These are phyloP conservation scores for Caenorhabditis sinica DNA, from an alignment of 2,888 invertebrate genomes.

Conservation along the genomic window DNA sequence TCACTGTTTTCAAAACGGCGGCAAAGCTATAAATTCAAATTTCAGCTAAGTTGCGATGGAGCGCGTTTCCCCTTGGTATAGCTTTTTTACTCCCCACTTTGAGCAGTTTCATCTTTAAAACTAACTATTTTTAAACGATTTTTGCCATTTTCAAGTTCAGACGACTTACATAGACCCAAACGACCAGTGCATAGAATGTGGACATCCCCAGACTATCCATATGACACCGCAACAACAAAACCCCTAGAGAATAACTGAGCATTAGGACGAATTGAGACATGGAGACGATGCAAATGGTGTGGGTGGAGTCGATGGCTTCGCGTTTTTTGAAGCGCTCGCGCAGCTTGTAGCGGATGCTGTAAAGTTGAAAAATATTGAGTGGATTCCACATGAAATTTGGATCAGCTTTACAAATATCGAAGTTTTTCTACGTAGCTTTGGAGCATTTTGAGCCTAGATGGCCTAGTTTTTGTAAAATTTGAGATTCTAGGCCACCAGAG, in stretches of 20 bases:
- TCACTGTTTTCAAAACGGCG: too few relatives aligned
- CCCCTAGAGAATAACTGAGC: slow-evolving; percentile 31
- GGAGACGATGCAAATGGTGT: slow-evolving; percentile 37
- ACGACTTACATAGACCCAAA: slow-evolving; percentile 56
- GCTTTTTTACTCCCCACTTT: too few relatives aligned
- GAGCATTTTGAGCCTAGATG: too few relatives aligned
- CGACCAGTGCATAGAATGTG: slow-evolving; percentile 4
- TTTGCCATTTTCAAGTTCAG: neutral
- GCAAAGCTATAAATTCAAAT: too few relatives aligned
- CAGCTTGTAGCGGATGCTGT: slow-evolving; percentile 46
- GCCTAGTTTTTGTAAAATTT: too few relatives aligned
- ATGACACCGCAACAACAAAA: neutral
- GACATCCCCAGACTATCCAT: neutral
- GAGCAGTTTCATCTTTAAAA: too few relatives aligned
- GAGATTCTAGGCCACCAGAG: too few relatives aligned
- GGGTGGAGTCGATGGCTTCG: slow-evolving; percentile 45
- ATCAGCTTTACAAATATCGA: neutral
- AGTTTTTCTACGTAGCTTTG: too few relatives aligned
- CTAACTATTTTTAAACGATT: neutral
- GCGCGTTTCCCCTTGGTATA: too few relatives aligned
- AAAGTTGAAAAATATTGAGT: neutral
- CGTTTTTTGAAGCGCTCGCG: slow-evolving; percentile 38
- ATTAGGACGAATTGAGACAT: slow-evolving; percentile 33
- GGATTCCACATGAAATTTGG: neutral
- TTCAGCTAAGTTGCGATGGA: too few relatives aligned